Evolutionary conservation across 1,140 invertebrate species (phyloP), one percentile per base, ranked within the genome.

Genomic region (Ceratitis capitata): DNA sequence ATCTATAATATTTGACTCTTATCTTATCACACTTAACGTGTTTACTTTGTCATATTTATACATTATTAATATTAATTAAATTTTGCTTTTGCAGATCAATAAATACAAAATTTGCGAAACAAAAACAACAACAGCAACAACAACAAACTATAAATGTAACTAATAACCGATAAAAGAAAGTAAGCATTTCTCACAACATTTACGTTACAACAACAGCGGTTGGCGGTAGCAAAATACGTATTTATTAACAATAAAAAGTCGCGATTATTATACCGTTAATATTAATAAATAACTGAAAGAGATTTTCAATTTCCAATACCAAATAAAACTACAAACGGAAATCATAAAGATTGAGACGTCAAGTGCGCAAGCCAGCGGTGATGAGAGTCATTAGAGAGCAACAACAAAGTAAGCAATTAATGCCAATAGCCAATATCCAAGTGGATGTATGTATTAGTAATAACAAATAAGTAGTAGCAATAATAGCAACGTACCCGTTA

Each of bases 381-480:
- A 78, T 78, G 42, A 78, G 45, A 47, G 2, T 47, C 32, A 84
- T 61, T 84, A 84, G 23, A 61, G 64, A 47, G n/a, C 47, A 84
- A 35, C 53, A 84, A 84, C 26, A 29, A n/a, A n/a, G 14, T 9
- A 51, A 69, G 32, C 35, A 69, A 35, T 26, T 69, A 69, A 47
- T 69, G 16, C 14, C 2, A 45, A 78, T 45, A 78, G n/a, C n/a
- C 69, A 78, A 14, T 64, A 64, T 19, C 61, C n/a, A n/a, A 39
- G 12, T n/a, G n/a, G n/a, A 45, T 45, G n/a, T 45, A 45, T 45
- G n/a, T 45, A 45, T 74, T 78, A 45, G 35, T 78, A 78, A 78
- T 78, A 78, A 78, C 69, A 78, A 83, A 58, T 83, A 35, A 51
- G 19, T 51, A 51, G 10, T 83, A 29, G n/a, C 42, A 49, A 82